A percentile compares a stretch with the other conserved stretches of the same genome.
phyloP scores from a whole-genome alignment of 2,888 invertebrate species.

The Acleris holmiana region DNA sequence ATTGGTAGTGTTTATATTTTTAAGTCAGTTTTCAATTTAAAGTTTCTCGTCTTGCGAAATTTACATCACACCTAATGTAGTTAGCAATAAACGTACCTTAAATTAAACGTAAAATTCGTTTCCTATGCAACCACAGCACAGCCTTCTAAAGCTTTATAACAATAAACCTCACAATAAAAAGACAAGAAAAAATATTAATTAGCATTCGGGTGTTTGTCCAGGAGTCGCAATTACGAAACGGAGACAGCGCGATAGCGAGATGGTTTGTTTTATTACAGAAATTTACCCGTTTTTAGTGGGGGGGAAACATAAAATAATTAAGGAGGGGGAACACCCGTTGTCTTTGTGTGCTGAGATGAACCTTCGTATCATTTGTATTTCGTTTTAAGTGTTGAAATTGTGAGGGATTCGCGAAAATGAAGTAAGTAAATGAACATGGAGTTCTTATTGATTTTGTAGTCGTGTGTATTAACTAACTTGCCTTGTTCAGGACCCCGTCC shows the following conservation, averaged over 20 bases:
- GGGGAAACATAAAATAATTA: conserved; percentile 35
- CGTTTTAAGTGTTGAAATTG: background rate
- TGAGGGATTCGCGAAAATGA: too few relatives aligned
- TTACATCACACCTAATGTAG: too few relatives aligned
- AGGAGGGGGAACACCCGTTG: conserved; percentile 2
- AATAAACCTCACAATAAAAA: conserved; percentile 23
- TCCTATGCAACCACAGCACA: background rate
- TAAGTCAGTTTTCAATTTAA: too few relatives aligned
- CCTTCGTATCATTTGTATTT: background rate
- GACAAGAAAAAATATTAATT: conserved; percentile 33
- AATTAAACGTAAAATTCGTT: background rate
- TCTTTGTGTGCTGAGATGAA: background rate
- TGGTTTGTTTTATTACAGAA: conserved; percentile 39
- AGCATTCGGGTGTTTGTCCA: conserved; percentile 32
- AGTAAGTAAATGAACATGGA: too few relatives aligned
- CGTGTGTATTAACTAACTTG: too few relatives aligned
- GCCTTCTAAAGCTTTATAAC: conserved; percentile 1
- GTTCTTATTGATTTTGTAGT: too few relatives aligned
- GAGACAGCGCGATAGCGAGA: conserved; percentile 27
- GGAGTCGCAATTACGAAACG: conserved; percentile 28
- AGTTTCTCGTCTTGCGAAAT: too few relatives aligned
- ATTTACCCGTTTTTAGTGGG: conserved; percentile 42
- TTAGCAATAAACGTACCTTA: too few relatives aligned
- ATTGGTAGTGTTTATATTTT: too few relatives aligned
- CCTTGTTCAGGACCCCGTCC: too few relatives aligned